Conservation (phyloP, 2,797 vertebrate genomes). For the Siniperca undulata region DNA sequence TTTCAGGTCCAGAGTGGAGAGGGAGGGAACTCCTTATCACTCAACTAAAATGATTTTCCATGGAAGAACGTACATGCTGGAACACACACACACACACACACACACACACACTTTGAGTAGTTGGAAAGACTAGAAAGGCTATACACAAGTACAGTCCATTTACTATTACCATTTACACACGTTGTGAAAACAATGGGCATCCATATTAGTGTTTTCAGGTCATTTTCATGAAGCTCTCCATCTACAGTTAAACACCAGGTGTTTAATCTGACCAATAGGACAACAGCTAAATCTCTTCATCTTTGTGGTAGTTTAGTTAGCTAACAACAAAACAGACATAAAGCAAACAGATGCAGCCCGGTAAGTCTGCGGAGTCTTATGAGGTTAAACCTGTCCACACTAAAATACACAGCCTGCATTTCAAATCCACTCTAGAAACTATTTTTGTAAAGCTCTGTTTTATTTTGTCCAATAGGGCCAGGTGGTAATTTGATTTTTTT, state of each 20-base stretch:
- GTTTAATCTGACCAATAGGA: background rate
- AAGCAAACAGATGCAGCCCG: background rate
- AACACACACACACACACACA: background rate
- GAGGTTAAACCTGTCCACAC: too few relatives aligned
- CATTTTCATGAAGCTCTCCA: background rate
- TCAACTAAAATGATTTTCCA: slow-evolving; percentile 45
- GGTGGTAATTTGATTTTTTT: too few relatives aligned
- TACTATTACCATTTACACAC: too few relatives aligned
- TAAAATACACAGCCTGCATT: too few relatives aligned
- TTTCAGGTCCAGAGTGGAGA: slow-evolving; percentile 24
- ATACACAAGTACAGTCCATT: too few relatives aligned
- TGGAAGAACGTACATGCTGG: background rate
- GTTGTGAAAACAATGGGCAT: background rate
- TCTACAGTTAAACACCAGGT: background rate
- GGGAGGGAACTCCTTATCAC: background rate
- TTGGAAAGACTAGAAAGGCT: too few relatives aligned
- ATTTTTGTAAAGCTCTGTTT: background rate
- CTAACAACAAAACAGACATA: background rate
- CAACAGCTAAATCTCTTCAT: background rate
- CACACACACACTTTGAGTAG: background rate
- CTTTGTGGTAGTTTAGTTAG: background rate
- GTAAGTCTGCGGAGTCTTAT: too few relatives aligned
- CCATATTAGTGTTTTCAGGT: too few relatives aligned
- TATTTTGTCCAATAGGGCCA: background rate
- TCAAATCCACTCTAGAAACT: background rate